These are phyloP conservation scores for Lasius fuliginosus DNA, from an alignment of 2,888 invertebrate species.

Conservation along the genomic window DNA sequence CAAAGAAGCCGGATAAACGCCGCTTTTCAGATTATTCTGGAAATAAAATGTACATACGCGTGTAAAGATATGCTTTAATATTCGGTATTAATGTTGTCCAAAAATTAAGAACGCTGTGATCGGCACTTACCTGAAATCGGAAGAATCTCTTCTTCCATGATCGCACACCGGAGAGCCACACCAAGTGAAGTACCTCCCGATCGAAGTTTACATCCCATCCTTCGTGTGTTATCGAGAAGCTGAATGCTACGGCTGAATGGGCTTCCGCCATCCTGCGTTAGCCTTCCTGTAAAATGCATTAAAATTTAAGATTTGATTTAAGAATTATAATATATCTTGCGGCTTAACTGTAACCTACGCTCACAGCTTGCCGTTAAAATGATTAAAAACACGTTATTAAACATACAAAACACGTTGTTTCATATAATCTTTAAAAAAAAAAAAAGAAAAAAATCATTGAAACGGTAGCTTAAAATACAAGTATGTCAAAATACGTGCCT, in stretches of 20 bases:
- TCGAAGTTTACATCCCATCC: slow-evolving; percentile 99
- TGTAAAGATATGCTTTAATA: slow-evolving; percentile 23
- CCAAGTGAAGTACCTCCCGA: slow-evolving; percentile 97
- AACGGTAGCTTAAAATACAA: background rate
- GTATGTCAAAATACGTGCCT: background rate
- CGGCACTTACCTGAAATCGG: slow-evolving; percentile 93
- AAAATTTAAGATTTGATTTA: background rate
- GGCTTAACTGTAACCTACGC: background rate
- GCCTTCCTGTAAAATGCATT: slow-evolving; percentile 7
- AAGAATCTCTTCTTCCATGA: slow-evolving; percentile 98
- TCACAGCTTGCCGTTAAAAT: background rate
- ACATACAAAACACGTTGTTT: background rate
- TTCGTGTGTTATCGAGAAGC: slow-evolving; percentile 98
- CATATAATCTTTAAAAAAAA: background rate
- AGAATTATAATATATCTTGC: background rate
- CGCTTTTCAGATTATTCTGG: slow-evolving; percentile 98
- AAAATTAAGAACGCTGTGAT: background rate
- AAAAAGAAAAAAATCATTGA: background rate
- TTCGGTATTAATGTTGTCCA: background rate
- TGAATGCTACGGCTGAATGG: slow-evolving; percentile 98
- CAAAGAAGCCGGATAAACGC: slow-evolving; percentile 98
- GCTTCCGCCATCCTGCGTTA: slow-evolving; percentile 96
- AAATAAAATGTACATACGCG: slow-evolving; percentile 77
- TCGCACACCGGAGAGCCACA: slow-evolving; percentile 97
- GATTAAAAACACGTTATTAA: background rate